These are phyloP conservation scores for Cynocephalus volans DNA, from an alignment of 2,113 vertebrate genomes.

Conservation along the genomic window DNA sequence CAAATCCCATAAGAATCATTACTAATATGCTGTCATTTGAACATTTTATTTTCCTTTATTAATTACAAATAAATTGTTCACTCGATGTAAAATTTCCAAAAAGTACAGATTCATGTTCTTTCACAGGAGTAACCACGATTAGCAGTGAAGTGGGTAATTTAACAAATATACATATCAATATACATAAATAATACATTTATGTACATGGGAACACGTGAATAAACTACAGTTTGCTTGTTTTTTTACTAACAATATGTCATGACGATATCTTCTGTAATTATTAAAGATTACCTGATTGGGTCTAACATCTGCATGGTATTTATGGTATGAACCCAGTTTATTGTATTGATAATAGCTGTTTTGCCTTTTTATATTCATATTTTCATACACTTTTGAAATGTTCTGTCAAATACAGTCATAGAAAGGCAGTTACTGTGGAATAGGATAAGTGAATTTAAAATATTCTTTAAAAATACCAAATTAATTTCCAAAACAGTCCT, in stretches of 20 bases:
- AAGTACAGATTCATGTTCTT: neutral
- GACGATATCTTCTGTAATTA: neutral
- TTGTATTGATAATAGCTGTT: neutral
- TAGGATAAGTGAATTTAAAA: no score
- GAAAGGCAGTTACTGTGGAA: no score
- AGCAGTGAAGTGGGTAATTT: neutral
- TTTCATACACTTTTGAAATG: no score
- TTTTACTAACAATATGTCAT: conserved; percentile 36
- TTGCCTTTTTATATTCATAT: conserved; percentile 2
- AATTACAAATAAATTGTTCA: neutral
- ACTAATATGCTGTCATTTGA: neutral
- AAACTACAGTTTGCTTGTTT: conserved; percentile 25
- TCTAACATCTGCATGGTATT: conserved; percentile 25
- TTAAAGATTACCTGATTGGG: neutral
- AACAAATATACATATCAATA: conserved; percentile 42
- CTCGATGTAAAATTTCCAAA: conserved; percentile 3
- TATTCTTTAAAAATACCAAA: no score
- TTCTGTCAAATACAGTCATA: no score
- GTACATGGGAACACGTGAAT: neutral
- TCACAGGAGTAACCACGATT: neutral
- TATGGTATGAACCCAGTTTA: neutral
- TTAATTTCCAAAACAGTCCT: no score
- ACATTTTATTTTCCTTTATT: neutral
- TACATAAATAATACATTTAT: neutral
- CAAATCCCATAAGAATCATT: conserved; percentile 21